phyloP scores from a whole-genome alignment of 2,797 vertebrate genomes.

The Pelodytes ibericus region DNA sequence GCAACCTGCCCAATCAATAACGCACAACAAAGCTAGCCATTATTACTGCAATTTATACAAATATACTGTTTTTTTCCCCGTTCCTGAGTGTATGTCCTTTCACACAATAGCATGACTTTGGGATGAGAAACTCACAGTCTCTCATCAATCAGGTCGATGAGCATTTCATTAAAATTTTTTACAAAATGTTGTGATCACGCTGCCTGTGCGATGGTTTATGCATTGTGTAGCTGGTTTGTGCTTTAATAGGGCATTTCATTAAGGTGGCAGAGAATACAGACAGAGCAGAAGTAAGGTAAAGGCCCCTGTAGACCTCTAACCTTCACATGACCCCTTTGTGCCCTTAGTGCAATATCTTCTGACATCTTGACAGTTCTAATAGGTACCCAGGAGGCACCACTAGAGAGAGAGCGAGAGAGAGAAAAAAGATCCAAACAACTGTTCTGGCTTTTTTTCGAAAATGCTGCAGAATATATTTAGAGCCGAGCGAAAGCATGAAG shows the following conservation, averaged over 20 bases:
- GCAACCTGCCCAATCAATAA: neutral
- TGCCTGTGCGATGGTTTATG: conserved; percentile 55
- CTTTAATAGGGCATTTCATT: conserved; percentile 41
- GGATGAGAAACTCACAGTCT: conserved; percentile 43
- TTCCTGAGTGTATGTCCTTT: conserved; percentile 27
- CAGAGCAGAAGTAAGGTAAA: conserved; percentile 44
- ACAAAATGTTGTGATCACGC: conserved; percentile 52
- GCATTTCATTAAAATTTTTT: conserved; percentile 46
- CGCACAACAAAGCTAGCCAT: neutral
- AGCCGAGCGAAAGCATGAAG: conserved; percentile 53
- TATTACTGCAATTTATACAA: neutral
- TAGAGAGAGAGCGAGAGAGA: too few relatives aligned
- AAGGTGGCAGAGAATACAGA: conserved; percentile 39
- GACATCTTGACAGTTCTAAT: conserved; percentile 67
- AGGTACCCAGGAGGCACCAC: conserved; percentile 64
- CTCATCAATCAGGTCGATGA: conserved; percentile 54
- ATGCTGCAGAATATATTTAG: conserved; percentile 61
- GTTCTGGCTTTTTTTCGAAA: conserved; percentile 64
- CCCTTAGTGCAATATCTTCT: conserved; percentile 58
- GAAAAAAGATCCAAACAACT: conserved; percentile 52
- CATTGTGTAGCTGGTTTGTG: conserved; percentile 16
- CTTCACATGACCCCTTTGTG: conserved; percentile 60
- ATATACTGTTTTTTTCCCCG: conserved; percentile 2
- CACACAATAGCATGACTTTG: conserved; percentile 46
- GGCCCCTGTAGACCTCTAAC: conserved; percentile 50